phyloP scores from a whole-genome alignment of 1,140 invertebrate genomes.

The Procambarus virginalis region DNA sequence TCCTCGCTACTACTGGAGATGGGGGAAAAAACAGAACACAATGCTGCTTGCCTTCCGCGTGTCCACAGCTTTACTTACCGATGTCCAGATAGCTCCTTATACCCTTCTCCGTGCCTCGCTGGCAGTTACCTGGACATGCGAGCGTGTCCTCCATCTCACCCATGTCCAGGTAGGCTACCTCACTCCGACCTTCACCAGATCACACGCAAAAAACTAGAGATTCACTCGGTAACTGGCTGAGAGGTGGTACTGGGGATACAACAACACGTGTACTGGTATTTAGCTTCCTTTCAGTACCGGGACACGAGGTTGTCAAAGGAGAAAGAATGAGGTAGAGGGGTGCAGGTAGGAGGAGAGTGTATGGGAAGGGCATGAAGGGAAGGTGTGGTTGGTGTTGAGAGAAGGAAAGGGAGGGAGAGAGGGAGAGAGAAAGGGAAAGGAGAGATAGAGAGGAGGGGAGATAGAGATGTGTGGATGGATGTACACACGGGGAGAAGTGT shows the following conservation, averaged over 20 bases:
- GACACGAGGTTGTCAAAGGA: no score
- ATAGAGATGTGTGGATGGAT: no score
- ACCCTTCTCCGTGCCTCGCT: background rate
- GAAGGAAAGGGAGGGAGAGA: background rate
- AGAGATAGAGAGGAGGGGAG: background rate
- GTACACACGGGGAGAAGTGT: no score
- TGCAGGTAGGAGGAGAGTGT: background rate
- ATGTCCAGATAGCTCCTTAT: conserved; percentile 29
- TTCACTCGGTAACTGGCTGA: background rate
- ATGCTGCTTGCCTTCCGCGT: background rate
- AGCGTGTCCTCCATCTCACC: conserved; percentile 38
- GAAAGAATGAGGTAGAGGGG: no score
- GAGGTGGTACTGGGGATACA: background rate
- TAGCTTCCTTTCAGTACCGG: no score
- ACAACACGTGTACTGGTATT: no score
- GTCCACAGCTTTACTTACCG: conserved; percentile 20
- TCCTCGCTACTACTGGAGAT: no score
- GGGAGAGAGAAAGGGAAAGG: no score
- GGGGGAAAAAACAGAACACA: no score
- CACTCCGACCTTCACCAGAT: background rate
- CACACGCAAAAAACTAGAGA: conserved; percentile 24
- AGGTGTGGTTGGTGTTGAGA: background rate
- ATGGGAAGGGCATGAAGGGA: background rate
- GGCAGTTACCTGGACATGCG: conserved; percentile 36
- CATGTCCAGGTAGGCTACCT: conserved; percentile 34